Conservation (phyloP, 2,888 invertebrate species). For the Drosophila helvetica region DNA sequence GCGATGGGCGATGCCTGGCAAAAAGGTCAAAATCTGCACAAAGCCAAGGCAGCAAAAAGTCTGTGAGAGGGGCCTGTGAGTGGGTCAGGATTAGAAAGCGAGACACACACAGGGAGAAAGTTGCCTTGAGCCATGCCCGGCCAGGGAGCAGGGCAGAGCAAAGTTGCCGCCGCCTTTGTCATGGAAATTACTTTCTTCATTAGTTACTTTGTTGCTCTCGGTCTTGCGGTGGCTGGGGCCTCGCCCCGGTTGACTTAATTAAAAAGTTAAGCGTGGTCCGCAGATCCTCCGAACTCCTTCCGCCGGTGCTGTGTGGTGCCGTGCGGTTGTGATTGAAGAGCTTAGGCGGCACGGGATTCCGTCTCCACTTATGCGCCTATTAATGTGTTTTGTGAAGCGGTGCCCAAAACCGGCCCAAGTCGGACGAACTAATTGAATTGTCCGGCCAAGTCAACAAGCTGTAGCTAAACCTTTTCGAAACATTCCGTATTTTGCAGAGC, state of each 20-base stretch:
- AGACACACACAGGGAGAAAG: constrained; percentile 32
- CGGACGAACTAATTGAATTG: constrained; percentile 46
- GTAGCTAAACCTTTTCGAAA: constrained; percentile 7
- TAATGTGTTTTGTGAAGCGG: constrained; percentile 36
- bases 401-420: background rate
- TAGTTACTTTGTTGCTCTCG: constrained; percentile 73
- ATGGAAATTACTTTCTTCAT: constrained; percentile 82
- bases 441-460: background rate
- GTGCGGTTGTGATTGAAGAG: constrained; percentile 42
- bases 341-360: constrained; percentile 16
- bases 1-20: constrained; percentile 27
- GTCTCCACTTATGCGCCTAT: constrained; percentile 47
- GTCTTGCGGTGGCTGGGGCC: constrained; percentile 27
- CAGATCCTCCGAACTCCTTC: constrained; percentile 12
- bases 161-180: constrained; percentile 67
- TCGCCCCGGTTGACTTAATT: constrained; percentile 74
- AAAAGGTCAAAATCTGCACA: constrained; percentile 62
- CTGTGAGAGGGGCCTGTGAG: constrained; percentile 7
- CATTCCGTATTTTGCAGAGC: constrained; percentile 85
- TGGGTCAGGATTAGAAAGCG: constrained; percentile 48
- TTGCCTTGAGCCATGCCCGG: constrained; percentile 46
- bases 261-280: constrained; percentile 67
- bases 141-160: constrained; percentile 21
- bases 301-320: background rate
- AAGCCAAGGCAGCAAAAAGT: constrained; percentile 45